Conservation (phyloP, 2,113 vertebrate genomes). For the Gallinago jamesoni region DNA sequence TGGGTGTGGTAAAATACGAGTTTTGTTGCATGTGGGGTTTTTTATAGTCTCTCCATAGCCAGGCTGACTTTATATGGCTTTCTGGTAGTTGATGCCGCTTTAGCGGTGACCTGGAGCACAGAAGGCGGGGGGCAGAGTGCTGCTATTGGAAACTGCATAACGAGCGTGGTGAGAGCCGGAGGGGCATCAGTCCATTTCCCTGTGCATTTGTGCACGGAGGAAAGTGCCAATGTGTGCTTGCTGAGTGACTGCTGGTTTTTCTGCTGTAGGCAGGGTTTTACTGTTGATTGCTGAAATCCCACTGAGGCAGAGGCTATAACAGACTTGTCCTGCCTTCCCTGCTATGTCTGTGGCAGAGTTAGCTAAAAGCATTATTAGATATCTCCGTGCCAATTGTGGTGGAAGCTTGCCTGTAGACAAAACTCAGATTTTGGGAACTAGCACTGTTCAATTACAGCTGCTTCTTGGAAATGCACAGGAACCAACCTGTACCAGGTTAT, state of each 20-base stretch:
- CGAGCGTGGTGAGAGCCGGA: not conserved
- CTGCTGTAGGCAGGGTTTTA: conserved; percentile 7
- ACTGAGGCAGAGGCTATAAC: not conserved
- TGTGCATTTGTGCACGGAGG: not conserved
- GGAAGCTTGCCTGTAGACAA: not conserved
- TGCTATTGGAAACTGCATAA: not conserved
- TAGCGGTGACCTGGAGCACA: not conserved
- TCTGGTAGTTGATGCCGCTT: not conserved
- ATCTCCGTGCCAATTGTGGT: not conserved
- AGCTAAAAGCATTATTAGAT: not conserved
- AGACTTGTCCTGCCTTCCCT: not conserved
- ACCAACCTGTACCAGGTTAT: not conserved
- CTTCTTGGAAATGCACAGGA: not conserved
- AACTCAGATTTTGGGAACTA: not conserved
- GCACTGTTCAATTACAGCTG: not conserved
- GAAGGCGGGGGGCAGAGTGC: not conserved
- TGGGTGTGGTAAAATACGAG: not conserved
- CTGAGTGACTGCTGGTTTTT: not conserved
- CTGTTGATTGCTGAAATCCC: not conserved
- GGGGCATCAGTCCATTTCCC: conserved; percentile 33
- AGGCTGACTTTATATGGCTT: conserved; percentile 8
- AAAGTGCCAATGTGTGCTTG: not conserved
- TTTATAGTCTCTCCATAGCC: not conserved
- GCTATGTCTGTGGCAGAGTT: not conserved
- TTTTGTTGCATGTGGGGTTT: not conserved